Base-by-base conservation (phyloP, 2,888 invertebrate genomes). In the Lingula anatina region DNA sequence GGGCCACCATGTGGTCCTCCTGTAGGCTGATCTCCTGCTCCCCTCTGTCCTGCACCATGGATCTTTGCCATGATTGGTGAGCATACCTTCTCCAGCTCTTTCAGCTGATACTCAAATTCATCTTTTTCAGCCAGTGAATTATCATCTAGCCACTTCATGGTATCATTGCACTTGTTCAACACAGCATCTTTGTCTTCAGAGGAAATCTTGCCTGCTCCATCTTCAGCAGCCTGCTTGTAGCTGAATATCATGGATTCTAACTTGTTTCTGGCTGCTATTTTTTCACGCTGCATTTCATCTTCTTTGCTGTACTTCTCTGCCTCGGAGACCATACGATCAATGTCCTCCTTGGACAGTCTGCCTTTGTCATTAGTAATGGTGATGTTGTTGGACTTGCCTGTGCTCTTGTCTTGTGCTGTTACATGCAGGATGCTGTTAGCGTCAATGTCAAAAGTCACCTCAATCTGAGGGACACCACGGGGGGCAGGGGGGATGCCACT, bases 301-400 rank as follows among this genome's bases (percentile, higher is more conserved):
- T 71, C 73, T 1, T 63, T 65, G 49, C 59, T 61, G 60, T 66
- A 73, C 50, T 60, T 61, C 46, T 73, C 69, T 0, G 70, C 72
- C 2, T 72, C 71, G 21, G 56, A 51, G 36, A 73, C 63, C 73
- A 73, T 91, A 57, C 85, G 83, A 62, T 92, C 90, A 48, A 91
- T 91, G 48, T 92, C 90, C n/a, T 84, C 86, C 71, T 90, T 89
- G 51, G 85, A 87, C 9, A 91, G 80, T 3, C 90, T 83, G 0
- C 90, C 90, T 67, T 88, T 90, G 68, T 91, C 90, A 65, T 90
- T 91, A 3, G 87, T 87, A 50, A 91, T 91, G 27, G 88, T 89
- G 56, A 91, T 90, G 64, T 86, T 84, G 69, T 89, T 88, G 0
- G 84, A 84, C 51, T 84, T 85, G 1, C 90, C 90, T 0, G 89